Base-by-base conservation (phyloP, 2,888 invertebrate genomes). In the Megaustenia siamemsis region DNA sequence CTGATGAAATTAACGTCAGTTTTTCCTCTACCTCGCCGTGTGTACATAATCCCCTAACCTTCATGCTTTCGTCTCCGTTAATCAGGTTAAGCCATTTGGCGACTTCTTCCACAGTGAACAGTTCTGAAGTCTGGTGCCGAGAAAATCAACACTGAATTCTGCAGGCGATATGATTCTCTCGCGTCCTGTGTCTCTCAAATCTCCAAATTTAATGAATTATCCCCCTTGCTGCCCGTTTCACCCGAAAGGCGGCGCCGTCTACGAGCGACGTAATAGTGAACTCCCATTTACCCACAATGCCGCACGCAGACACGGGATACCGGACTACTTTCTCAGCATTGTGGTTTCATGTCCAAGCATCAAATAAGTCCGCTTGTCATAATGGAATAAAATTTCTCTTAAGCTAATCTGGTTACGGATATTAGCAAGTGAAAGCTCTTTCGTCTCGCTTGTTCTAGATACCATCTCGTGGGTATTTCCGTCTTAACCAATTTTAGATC, bases 21-120 rank as follows among this genome's bases (percentile, higher is more conserved):
- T 86, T 82, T 86, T 82, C 43, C 71, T 60, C 76, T 68, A 60
- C 75, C 45, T 75, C 78, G 73, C 38, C 78, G 82, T 82, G 86
- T 86, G 86, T 86, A 86, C 84, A 82, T 82, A 86, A 86, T 84
- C 86, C 79, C 66, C 78, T 73, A 84, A 79, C 68, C 78, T 75
- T 73, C 56, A 78, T 35, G 78, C 82, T 79, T 75, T 73, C 79
- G 66, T 73, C 79, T 79, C n/a, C 63, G 78, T 71, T 53, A 77
- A 81, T 77, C 56, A 77, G 43, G 73, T 80, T 85, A 80, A 35
- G 76, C 81, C 77, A 85, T 85, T 81, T 82, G 69, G 75, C 40
- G 71, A 49, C 53, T 45, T 60, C 60, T 78, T 56, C 78, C 79
- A 49, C 45, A 69, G 56, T 69, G 53, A 63, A 45, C 69, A 38